Conservation (phyloP, 2,113 vertebrate species). For the Pithys albifrons region DNA sequence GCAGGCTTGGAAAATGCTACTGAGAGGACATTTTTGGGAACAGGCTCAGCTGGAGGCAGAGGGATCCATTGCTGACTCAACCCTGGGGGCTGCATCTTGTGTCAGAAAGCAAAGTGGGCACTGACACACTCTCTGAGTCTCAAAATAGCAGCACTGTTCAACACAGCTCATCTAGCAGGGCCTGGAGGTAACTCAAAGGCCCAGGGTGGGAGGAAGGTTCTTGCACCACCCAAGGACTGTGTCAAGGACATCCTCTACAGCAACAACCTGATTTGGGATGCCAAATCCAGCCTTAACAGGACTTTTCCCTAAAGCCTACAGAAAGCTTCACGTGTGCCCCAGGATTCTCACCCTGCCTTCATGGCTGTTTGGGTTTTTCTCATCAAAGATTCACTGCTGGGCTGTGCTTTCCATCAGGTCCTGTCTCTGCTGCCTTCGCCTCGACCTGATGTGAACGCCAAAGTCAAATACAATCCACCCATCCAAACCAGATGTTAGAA, state of each 20-base stretch:
- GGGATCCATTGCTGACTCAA: background rate
- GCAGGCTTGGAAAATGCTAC: background rate
- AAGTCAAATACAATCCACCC: conserved; percentile 36
- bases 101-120: background rate
- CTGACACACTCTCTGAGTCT: background rate
- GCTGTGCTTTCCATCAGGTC: background rate
- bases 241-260: background rate
- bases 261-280: background rate
- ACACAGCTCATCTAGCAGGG: background rate
- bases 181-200: background rate
- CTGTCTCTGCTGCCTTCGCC: background rate
- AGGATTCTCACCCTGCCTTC: background rate
- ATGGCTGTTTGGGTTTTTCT: background rate
- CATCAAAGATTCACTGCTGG: background rate
- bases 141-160: background rate
- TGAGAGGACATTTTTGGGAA: background rate
- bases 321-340: background rate
- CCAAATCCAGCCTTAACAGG: background rate
- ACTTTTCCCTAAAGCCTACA: background rate
- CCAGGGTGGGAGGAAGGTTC: background rate
- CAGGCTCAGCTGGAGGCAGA: background rate
- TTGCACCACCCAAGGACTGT: background rate
- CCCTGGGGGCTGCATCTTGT: background rate
- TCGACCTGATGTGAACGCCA: background rate
- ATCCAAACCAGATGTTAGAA: conserved; percentile 44